These are phyloP conservation scores for Chymomyza procnemis DNA, from an alignment of 2,888 invertebrate species.

Conservation along the genomic window DNA sequence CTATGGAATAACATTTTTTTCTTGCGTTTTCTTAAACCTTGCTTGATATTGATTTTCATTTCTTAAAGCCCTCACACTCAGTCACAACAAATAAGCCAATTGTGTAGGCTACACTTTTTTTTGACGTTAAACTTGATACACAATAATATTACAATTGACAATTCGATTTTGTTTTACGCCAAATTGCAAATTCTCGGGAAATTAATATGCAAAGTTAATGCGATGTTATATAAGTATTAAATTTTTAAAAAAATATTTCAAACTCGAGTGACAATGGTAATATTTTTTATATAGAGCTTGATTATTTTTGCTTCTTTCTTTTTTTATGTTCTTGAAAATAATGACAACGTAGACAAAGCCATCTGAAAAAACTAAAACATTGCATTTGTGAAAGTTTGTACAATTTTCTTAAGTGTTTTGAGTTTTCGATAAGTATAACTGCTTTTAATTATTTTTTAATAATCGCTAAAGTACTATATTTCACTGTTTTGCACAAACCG, in stretches of 20 bases:
- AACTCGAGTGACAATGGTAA: neutral
- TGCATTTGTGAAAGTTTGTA: neutral
- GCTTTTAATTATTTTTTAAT: no score
- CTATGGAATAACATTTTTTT: conserved; percentile 1
- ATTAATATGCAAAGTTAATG: neutral
- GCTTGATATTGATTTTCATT: neutral
- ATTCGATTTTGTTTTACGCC: neutral
- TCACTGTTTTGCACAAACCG: no score
- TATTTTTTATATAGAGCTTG: neutral
- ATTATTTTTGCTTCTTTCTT: neutral
- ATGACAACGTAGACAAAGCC: neutral
- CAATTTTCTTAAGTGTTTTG: neutral
- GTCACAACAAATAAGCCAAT: neutral
- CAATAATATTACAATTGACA: neutral
- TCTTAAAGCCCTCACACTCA: neutral
- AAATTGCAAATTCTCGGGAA: neutral
- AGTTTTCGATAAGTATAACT: no score
- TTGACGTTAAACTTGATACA: neutral
- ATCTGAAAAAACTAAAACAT: conserved; percentile 5
- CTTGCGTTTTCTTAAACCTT: neutral
- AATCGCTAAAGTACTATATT: no score
- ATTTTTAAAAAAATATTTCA: neutral
- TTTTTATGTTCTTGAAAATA: neutral
- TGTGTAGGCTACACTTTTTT: neutral
- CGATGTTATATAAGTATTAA: neutral